Evolutionary conservation across 2,888 invertebrate species (phyloP).

Genomic region (Caenorhabditis drosophilae): DNA sequence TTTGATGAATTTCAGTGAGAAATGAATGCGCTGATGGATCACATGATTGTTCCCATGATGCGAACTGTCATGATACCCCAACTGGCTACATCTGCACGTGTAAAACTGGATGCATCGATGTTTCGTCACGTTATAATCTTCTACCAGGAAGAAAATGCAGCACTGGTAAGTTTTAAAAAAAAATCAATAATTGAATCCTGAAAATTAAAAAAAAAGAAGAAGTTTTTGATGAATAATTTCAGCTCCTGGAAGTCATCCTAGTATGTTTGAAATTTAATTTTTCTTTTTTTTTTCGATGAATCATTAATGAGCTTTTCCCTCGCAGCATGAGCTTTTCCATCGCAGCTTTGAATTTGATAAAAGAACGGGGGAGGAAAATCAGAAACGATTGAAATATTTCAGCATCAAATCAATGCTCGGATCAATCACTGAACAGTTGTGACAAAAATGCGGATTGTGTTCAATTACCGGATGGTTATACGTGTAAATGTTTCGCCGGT

Average conservation of each 20-base stretch:
- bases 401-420: constrained; percentile 52
- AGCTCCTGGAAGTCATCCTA: too few relatives aligned
- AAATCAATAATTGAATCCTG: too few relatives aligned
- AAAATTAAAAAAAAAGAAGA: too few relatives aligned
- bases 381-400: constrained; percentile 1
- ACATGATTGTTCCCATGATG: constrained; percentile 58
- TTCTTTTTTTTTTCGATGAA: too few relatives aligned
- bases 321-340: neutral
- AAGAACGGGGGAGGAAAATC: too few relatives aligned
- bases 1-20: constrained; percentile 34
- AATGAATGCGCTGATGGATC: constrained; percentile 63
- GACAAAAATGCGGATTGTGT: constrained; percentile 69
- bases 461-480: constrained; percentile 67
- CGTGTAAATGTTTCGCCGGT: constrained; percentile 67
- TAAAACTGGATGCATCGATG: constrained; percentile 54
- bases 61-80: constrained; percentile 55
- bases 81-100: constrained; percentile 54
- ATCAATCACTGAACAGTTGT: constrained; percentile 64
- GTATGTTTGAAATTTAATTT: too few relatives aligned
- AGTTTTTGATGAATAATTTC: too few relatives aligned
- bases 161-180: constrained; percentile 45
- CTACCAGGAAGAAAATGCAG: constrained; percentile 57
- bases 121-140: constrained; percentile 56
- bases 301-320: too few relatives aligned
- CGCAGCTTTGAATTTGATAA: neutral